Evolutionary conservation across 2,888 invertebrate species (phyloP).

Genomic region (Dinocampus coccinellae): DNA sequence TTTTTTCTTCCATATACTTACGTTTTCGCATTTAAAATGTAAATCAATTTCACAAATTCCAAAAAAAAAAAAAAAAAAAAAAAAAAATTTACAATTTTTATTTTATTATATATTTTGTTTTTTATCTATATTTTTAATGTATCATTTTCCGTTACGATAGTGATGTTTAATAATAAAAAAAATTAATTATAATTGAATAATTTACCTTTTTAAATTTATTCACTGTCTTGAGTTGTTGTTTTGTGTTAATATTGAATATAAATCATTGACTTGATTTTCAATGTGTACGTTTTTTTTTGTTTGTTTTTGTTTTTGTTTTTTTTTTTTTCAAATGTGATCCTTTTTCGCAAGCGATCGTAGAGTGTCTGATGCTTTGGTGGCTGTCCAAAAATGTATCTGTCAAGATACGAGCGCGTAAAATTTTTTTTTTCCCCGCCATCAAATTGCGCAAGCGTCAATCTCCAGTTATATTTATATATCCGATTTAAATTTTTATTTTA

Average conservation of each 20-base stretch:
- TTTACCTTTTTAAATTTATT: neutral
- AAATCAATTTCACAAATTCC: neutral
- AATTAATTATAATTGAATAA: neutral
- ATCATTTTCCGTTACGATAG: neutral
- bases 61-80: no score
- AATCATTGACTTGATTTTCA: neutral
- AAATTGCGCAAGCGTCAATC: constrained; percentile 39
- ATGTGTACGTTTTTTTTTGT: no score
- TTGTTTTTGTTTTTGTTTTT: no score
- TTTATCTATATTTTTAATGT: neutral
- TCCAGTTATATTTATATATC: constrained; percentile 15
- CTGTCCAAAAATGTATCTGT: constrained; percentile 1
- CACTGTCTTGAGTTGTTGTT: neutral
- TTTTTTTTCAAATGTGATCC: constrained; percentile 8
- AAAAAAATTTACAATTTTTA: neutral
- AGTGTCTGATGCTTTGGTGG: constrained; percentile 32
- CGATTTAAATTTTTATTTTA: neutral
- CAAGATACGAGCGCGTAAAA: constrained; percentile 7
- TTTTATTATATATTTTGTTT: neutral
- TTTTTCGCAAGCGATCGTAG: constrained; percentile 30
- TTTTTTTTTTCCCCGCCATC: constrained; percentile 23
- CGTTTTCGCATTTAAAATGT: neutral
- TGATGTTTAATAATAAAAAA: no score
- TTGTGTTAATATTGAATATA: neutral
- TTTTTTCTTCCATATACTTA: neutral